These are phyloP conservation scores for Psilanteris sp. DNA, from an alignment of 1,140 invertebrate species.

Conservation along the genomic window DNA sequence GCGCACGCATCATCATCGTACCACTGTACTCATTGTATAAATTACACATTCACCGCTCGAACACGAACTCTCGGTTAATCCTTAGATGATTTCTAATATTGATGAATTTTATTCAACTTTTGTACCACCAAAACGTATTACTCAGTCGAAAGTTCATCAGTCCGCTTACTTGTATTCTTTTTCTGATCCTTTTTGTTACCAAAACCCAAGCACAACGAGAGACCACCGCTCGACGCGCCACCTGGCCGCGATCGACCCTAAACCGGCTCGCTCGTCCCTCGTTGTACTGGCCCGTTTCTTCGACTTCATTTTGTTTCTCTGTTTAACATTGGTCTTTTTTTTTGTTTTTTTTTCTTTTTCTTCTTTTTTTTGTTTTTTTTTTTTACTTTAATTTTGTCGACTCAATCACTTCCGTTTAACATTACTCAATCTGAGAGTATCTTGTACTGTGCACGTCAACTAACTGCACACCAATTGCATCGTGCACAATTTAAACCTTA, in stretches of 20 bases:
- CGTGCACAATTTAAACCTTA: too few relatives aligned
- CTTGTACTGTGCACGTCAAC: slow-evolving; percentile 44
- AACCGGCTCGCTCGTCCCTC: slow-evolving; percentile 2
- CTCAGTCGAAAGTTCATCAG: slow-evolving; percentile 68
- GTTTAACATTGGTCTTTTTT: slow-evolving; percentile 50
- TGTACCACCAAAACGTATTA: slow-evolving; percentile 64
- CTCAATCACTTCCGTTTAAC: slow-evolving; percentile 49
- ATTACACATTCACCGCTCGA: slow-evolving; percentile 79
- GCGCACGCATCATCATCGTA: slow-evolving; percentile 72
- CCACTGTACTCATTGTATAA: slow-evolving; percentile 80
- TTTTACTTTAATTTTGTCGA: slow-evolving; percentile 67
- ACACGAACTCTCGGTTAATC: slow-evolving; percentile 68
- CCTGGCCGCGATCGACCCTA: not conserved
- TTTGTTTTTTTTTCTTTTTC: too few relatives aligned
- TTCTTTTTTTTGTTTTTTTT: too few relatives aligned
- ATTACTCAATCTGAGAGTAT: slow-evolving; percentile 64
- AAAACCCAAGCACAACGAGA: not conserved
- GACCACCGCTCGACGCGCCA: not conserved
- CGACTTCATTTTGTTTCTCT: slow-evolving; percentile 38
- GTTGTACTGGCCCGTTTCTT: slow-evolving; percentile 11
- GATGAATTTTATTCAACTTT: slow-evolving; percentile 60
- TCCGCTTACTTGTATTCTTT: slow-evolving; percentile 70
- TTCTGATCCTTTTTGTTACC: slow-evolving; percentile 37
- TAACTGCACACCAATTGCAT: slow-evolving; percentile 50
- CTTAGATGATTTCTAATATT: slow-evolving; percentile 60